phyloP scores from a whole-genome alignment of 2,113 vertebrate species.

The Megaceryle maxima region DNA sequence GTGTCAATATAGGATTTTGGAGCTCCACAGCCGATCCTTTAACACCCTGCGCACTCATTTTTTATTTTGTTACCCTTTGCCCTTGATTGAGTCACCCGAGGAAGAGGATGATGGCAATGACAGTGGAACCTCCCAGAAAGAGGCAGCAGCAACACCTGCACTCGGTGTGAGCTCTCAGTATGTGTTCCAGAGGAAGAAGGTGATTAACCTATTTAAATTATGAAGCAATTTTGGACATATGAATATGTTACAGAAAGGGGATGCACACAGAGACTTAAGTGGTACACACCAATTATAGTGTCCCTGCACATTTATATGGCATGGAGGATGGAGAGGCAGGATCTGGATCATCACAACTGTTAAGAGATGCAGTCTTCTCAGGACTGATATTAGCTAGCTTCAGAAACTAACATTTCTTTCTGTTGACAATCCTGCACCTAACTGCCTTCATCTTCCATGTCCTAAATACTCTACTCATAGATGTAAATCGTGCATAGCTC shows the following conservation, averaged over 20 bases:
- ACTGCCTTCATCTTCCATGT: neutral
- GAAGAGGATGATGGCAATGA: neutral
- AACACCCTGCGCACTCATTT: neutral
- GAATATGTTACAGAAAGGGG: neutral
- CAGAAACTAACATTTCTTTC: neutral
- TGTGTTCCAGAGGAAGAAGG: neutral
- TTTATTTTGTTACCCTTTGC: neutral
- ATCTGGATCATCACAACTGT: neutral
- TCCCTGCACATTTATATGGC: neutral
- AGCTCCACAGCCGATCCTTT: neutral
- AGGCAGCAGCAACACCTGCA: neutral
- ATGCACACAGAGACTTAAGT: neutral
- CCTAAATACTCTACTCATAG: too few species aligned
- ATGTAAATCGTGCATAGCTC: rapidly evolving
- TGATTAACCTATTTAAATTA: neutral
- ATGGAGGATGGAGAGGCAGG: neutral
- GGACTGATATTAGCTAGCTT: neutral
- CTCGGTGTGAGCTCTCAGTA: neutral
- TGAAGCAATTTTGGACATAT: neutral
- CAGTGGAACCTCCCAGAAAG: neutral
- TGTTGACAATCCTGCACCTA: neutral
- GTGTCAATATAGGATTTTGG: neutral
- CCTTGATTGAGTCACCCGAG: neutral
- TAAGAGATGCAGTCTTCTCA: neutral
- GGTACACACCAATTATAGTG: rapidly evolving